Conservation (phyloP, 2,888 invertebrate genomes). For the Dioctria linearis region DNA sequence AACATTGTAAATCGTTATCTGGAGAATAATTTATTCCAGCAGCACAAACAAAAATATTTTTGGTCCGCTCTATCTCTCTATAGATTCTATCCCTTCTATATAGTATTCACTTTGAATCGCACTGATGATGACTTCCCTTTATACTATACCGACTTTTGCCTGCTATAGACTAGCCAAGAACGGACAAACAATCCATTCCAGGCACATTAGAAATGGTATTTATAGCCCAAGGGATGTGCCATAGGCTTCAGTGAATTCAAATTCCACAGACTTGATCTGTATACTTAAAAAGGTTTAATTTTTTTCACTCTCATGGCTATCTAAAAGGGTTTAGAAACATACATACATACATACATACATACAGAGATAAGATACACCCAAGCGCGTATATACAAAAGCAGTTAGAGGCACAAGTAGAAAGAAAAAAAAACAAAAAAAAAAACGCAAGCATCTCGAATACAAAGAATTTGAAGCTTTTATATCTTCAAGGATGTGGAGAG, state of each 20-base stretch:
- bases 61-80: neutral
- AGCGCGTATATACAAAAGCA: too few relatives aligned
- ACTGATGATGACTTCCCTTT: conserved; percentile 35
- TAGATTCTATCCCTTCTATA: too few relatives aligned
- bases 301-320: conserved; percentile 6
- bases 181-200: conserved; percentile 41
- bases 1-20: conserved; percentile 41
- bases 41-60: conserved; percentile 45
- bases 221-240: conserved; percentile 16
- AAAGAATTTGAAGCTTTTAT: conserved; percentile 10
- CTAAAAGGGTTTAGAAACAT: conserved; percentile 38
- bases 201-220: conserved; percentile 43
- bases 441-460: neutral
- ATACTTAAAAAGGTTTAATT: conserved; percentile 51
- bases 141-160: neutral
- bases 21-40: conserved; percentile 49
- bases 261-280: conserved; percentile 44
- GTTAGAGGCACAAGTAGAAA: conserved; percentile 9
- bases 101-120: conserved; percentile 25
- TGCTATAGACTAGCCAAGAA: neutral
- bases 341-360: conserved; percentile 4
- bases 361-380: neutral
- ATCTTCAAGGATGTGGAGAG: neutral
- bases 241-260: conserved; percentile 49
- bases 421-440: conserved; percentile 1